Base-by-base conservation (phyloP, 2,113 vertebrate species). In the Ictalurus punctatus region DNA sequence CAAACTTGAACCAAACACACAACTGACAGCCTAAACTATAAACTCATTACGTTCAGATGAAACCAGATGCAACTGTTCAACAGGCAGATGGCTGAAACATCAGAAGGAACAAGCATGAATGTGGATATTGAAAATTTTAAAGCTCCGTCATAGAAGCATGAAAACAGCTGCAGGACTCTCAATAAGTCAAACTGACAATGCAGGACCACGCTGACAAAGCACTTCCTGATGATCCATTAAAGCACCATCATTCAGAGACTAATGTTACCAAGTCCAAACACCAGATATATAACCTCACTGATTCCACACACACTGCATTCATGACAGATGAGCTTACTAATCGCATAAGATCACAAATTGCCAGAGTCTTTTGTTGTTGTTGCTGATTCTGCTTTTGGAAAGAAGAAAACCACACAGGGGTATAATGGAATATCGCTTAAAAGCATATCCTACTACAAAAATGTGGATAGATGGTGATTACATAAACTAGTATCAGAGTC, bases 21-120 rank as follows among this genome's bases (percentile, higher is more conserved):
- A 12, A 69, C 56, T 37, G 30, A 30, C 65, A 58, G 37, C 65
- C 37, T 3, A 17, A 80, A 74, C 85, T 44, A n/a, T 63, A 63
- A 86, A 74, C 84, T 73, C 58, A 44, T 44, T 86, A 56, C 56
- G 3, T 78, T 61, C 23, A 19, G 30, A 48, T 59, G 54, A 83
- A 88, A 73, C 63, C 34, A 54, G 48, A 83, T 83, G 87, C 25
- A 74, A 87, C 25, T 54, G 86, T 69, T 54, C 10, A 69, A 59
- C 65, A 74, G 52, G 84, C 78, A 81, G 40, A 69, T 25, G 30
- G 19, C n/a, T 58, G 52, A 83, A 52, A 87, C 4, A 27, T 56
- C 76, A 13, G 58, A 34, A 84, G 59, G 59, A 84, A 84, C 59
- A 67, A 84, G 25, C 7, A 61, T 16, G 34, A 52, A 56, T 3